Evolutionary conservation across 2,888 invertebrate genomes (phyloP).

Genomic region (Tipula lateralis): DNA sequence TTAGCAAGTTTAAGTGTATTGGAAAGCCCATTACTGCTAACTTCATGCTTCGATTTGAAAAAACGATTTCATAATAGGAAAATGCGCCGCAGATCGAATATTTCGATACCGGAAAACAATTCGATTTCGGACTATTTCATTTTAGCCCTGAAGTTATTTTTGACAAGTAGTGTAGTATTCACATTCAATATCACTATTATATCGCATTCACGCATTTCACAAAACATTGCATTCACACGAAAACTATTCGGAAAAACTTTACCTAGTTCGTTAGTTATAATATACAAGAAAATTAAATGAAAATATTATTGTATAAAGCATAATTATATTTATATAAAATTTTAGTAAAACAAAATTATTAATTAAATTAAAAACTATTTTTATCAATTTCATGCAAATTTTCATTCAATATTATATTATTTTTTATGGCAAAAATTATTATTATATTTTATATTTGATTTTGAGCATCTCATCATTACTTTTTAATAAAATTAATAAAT

Average conservation of each 20-base stretch:
- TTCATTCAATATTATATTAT: not conserved
- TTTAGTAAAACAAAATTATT: not conserved
- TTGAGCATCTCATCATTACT: not conserved
- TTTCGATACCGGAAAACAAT: no score
- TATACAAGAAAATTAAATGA: not conserved
- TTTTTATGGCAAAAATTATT: constrained; percentile 3
- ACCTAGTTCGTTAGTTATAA: not conserved
- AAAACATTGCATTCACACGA: not conserved
- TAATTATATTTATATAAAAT: not conserved
- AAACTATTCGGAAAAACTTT: not conserved
- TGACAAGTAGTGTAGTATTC: no score
- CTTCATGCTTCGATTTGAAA: no score
- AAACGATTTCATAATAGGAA: no score
- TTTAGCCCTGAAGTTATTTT: no score
- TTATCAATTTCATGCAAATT: not conserved
- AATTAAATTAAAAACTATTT: not conserved
- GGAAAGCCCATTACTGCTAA: no score
- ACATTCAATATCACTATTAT: no score
- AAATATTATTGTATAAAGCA: not conserved
- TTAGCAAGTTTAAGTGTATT: no score
- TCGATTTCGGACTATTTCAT: no score
- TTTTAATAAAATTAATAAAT: not conserved
- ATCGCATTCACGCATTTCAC: no score
- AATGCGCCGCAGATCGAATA: no score
- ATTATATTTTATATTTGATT: not conserved